These are phyloP conservation scores for Malachius bipustulatus DNA, from an alignment of 2,888 invertebrate species.

Conservation along the genomic window DNA sequence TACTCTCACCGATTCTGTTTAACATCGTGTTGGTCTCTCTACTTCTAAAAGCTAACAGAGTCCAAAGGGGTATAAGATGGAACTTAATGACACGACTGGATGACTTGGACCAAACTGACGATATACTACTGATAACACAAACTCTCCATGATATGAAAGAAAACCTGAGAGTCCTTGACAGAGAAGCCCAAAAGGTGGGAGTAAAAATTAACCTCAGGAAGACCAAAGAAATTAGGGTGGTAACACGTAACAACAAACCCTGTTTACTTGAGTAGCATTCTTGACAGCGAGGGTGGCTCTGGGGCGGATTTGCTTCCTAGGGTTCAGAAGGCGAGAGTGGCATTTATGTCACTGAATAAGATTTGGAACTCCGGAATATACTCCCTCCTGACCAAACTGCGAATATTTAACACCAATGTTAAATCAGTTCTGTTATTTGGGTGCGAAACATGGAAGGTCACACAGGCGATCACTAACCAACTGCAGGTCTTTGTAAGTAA, in stretches of 20 bases:
- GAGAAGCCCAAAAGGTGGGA: neutral
- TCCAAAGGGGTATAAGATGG: no score
- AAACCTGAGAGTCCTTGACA: neutral
- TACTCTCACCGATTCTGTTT: no score
- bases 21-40: no score
- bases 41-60: no score
- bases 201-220: neutral
- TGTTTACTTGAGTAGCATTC: neutral
- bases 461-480: neutral
- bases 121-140: neutral
- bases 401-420: neutral
- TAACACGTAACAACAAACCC: constrained; percentile 2
- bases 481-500: neutral
- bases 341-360: neutral
- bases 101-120: neutral
- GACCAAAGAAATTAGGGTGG: neutral
- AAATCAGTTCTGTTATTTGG: constrained; percentile 1
- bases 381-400: neutral
- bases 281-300: neutral
- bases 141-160: neutral
- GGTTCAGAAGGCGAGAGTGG: neutral
- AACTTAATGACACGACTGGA: no score
- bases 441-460: neutral
- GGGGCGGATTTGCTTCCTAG: neutral
- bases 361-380: constrained; percentile 1